Evolutionary conservation across 1,140 invertebrate species (phyloP).

Genomic region (Habropoda laboriosa): DNA sequence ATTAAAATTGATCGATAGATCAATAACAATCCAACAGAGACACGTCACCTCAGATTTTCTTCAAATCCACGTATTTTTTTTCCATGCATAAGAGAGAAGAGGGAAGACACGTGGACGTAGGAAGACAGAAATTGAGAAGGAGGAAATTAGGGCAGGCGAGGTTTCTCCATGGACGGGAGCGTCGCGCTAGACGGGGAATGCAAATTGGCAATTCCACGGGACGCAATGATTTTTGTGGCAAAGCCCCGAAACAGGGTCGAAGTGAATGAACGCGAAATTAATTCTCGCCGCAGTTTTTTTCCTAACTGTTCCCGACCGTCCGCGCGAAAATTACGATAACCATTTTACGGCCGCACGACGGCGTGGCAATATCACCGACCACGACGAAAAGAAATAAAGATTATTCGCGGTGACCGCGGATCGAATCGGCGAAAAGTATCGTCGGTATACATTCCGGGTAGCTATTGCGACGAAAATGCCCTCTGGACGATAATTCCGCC

Average conservation of each 20-base stretch:
- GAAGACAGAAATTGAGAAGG: not conserved
- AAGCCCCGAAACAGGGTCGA: too few relatives aligned
- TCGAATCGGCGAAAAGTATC: not conserved
- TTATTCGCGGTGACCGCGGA: not conserved
- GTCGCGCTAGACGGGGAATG: conserved; percentile 6
- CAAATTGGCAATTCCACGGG: conserved; percentile 1
- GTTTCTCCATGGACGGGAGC: not conserved
- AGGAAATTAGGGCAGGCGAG: not conserved
- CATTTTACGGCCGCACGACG: not conserved
- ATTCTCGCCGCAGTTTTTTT: not conserved
- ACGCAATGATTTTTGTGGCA: not conserved
- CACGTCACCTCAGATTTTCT: too few relatives aligned
- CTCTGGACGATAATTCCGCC: conserved; percentile 58
- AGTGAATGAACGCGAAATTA: conserved; percentile 7
- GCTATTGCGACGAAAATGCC: conserved; percentile 28
- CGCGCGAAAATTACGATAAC: not conserved
- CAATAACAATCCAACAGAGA: too few relatives aligned
- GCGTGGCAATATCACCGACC: not conserved
- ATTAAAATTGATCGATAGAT: too few relatives aligned
- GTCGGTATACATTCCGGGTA: not conserved
- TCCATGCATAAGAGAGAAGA: not conserved
- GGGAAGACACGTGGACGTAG: not conserved
- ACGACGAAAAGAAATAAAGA: conserved; percentile 17
- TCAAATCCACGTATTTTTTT: not conserved
- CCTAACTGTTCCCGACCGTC: not conserved